phyloP scores from a whole-genome alignment of 35 echinoderm and acorn worm species.

The Strongylocentrotus purpuratus region DNA sequence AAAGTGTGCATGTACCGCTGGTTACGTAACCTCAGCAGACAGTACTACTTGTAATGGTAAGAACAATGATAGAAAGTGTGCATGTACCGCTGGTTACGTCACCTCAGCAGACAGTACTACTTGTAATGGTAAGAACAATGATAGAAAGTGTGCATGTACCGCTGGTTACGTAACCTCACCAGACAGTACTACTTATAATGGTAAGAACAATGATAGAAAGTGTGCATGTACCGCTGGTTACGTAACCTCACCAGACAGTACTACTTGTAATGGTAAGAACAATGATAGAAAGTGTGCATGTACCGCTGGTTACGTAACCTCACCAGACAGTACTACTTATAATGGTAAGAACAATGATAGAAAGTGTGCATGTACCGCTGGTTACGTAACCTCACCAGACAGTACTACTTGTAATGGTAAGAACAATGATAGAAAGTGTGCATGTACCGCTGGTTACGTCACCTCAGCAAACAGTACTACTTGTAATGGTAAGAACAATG shows the following conservation, averaged over 20 bases:
- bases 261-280: constrained; percentile 66
- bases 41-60: constrained; percentile 71
- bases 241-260: constrained; percentile 3
- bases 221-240: constrained; percentile 91
- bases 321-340: constrained; percentile 49
- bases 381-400: constrained; percentile 52
- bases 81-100: constrained; percentile 83
- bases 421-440: constrained; percentile 47
- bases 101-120: constrained; percentile 15
- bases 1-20: constrained; percentile 81
- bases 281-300: constrained; percentile 63
- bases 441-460: constrained; percentile 83
- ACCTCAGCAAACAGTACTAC: constrained; percentile 13
- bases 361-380: constrained; percentile 81
- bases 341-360: constrained; percentile 55
- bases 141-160: constrained; percentile 73
- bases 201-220: constrained; percentile 48
- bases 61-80: constrained; percentile 47
- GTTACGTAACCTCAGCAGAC: constrained; percentile 52
- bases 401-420: constrained; percentile 71
- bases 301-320: constrained; percentile 74
- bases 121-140: constrained; percentile 64
- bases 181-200: constrained; percentile 57
- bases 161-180: constrained; percentile 66
- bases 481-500: constrained; percentile 64